A percentile compares a stretch with the other conserved stretches of the same genome.
These are phyloP conservation scores for Plumapathes pennacea DNA, from an alignment of 92 coral and sea anemone genomes.

Conservation along the genomic window DNA sequence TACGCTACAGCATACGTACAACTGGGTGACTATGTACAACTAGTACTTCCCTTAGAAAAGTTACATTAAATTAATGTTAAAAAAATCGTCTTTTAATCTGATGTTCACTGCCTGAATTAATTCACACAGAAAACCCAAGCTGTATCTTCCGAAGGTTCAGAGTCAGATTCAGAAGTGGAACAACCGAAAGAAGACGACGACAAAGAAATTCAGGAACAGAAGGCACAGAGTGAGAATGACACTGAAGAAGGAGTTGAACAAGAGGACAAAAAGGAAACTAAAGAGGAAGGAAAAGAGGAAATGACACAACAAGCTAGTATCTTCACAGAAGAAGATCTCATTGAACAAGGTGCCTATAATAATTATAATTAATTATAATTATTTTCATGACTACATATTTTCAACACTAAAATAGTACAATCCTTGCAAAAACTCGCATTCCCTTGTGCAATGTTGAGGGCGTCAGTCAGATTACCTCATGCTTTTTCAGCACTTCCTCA, in stretches of 20 bases:
- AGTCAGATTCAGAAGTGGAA: conserved; percentile 54
- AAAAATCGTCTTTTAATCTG: no score
- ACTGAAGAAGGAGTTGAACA: conserved; percentile 7
- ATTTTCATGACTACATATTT: background rate
- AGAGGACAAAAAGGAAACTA: conserved; percentile 18
- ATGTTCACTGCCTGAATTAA: no score
- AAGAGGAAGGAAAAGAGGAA: conserved; percentile 44
- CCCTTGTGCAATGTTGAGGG: no score
- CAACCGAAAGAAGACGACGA: conserved; percentile 10
- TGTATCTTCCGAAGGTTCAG: conserved; percentile 46
- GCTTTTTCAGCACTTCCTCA: background rate
- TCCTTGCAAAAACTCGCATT: no score
- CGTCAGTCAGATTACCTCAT: background rate
- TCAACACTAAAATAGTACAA: no score
- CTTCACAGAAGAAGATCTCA: conserved; percentile 87
- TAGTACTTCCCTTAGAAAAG: no score
- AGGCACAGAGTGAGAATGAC: conserved; percentile 9
- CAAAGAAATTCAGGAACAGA: background rate
- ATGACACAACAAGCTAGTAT: conserved; percentile 38
- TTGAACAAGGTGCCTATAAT: conserved; percentile 73
- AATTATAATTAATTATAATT: background rate
- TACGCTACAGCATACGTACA: no score
- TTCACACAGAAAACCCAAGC: no score
- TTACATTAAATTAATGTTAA: no score
- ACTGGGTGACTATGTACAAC: no score